These are phyloP conservation scores for Trichogramma evanescens DNA, from an alignment of 2,888 invertebrate species.

Conservation along the genomic window DNA sequence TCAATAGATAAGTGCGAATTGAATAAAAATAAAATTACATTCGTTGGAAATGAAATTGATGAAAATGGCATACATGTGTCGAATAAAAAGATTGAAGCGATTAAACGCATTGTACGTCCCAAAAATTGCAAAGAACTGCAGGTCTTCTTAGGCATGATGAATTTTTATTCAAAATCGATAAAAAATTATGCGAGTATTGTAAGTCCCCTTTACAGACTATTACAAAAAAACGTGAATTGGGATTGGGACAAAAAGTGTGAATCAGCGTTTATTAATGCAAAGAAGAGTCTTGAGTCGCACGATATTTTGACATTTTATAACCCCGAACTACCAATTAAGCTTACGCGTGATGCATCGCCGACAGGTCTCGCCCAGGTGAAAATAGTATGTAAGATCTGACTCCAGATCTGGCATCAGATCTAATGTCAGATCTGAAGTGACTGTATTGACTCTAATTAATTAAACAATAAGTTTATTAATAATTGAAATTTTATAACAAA, in stretches of 20 bases:
- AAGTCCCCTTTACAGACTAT: conserved; percentile 28
- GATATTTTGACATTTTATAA: conserved; percentile 7
- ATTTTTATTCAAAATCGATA: conserved; percentile 36
- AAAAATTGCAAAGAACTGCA: conserved; percentile 23
- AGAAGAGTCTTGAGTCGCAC: conserved; percentile 4
- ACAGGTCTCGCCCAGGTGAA: too few species aligned
- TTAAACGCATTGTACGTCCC: conserved; percentile 21
- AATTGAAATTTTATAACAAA: too few species aligned
- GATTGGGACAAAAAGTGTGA: conserved; percentile 7
- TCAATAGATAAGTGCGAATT: conserved; percentile 17
- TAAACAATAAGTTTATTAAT: too few species aligned
- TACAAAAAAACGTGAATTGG: conserved; percentile 25
- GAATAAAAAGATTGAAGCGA: conserved; percentile 21
- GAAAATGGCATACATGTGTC: conserved; percentile 22
- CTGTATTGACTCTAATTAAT: too few species aligned
- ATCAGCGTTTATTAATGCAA: conserved; percentile 10
- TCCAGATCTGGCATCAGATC: too few species aligned
- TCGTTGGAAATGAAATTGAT: conserved; percentile 27
- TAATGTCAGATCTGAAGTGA: too few species aligned
- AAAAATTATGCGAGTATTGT: conserved; percentile 24
- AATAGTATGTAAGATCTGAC: too few species aligned
- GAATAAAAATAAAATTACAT: conserved; percentile 8
- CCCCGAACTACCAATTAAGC: conserved; percentile 7
- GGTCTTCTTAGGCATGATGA: conserved; percentile 30
- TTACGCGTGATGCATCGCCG: conserved; percentile 12